A percentile compares a stretch with the other conserved stretches of the same genome.
These are phyloP conservation scores for Eueides isabella DNA, from an alignment of 1,140 invertebrate species.

Conservation along the genomic window DNA sequence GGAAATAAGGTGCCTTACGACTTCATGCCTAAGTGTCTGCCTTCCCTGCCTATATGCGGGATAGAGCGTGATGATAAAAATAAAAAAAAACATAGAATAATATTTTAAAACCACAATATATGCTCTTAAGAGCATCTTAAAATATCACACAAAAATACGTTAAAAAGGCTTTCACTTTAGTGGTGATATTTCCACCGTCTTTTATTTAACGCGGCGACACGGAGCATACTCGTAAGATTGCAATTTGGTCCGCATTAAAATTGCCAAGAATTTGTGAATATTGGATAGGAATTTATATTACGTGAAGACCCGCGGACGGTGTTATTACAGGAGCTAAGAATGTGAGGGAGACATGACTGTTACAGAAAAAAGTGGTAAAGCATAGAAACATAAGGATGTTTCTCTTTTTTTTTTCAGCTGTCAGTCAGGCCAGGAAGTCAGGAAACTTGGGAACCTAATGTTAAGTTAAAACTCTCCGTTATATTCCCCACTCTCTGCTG, in stretches of 20 bases:
- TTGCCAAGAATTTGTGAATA: conserved; percentile 71
- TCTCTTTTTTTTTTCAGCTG: too few relatives aligned
- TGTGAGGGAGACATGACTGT: background rate
- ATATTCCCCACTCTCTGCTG: too few relatives aligned
- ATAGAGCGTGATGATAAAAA: too few relatives aligned
- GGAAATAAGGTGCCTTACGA: too few relatives aligned
- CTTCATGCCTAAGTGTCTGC: too few relatives aligned
- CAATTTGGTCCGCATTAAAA: conserved; percentile 69
- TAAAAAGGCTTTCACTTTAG: conserved; percentile 29
- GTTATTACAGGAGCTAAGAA: background rate
- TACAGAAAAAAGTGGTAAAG: background rate
- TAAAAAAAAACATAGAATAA: too few relatives aligned
- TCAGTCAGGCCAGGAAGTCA: too few relatives aligned
- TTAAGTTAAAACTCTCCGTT: too few relatives aligned
- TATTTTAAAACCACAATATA: too few relatives aligned
- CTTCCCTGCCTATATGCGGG: too few relatives aligned
- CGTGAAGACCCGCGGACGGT: conserved; percentile 39
- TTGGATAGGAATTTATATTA: conserved; percentile 76
- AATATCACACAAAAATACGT: conserved; percentile 16
- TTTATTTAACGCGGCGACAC: conserved; percentile 53
- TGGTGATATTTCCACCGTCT: conserved; percentile 30
- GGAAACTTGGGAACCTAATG: too few relatives aligned
- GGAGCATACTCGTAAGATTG: conserved; percentile 54
- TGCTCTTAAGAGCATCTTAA: background rate
- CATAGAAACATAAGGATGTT: too few relatives aligned